phyloP scores from a whole-genome alignment of 2,888 invertebrate genomes.

The Melinaea marsaeus region DNA sequence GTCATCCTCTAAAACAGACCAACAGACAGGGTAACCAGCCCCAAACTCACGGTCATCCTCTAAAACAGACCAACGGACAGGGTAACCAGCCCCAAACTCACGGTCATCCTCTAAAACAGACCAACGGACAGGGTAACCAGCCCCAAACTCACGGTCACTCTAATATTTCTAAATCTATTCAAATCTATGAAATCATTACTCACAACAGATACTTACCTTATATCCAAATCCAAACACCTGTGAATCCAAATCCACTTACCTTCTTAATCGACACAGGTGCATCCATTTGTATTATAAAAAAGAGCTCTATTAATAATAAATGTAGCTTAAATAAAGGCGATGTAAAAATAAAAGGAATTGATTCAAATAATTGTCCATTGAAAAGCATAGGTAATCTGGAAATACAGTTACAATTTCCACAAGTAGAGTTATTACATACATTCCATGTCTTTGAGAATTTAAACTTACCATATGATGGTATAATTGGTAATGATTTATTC shows the following conservation, averaged over 20 bases:
- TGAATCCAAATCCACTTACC: conserved; percentile 11
- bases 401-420: conserved; percentile 16
- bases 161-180: neutral
- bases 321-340: conserved; percentile 1
- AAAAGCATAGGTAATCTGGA: conserved; percentile 25
- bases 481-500: conserved; percentile 30
- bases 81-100: conserved; percentile 14
- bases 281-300: conserved; percentile 9
- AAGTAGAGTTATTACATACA: conserved; percentile 10
- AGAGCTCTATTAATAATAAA: neutral
- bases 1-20: neutral
- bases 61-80: conserved; percentile 7
- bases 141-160: conserved; percentile 9
- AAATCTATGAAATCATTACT: conserved; percentile 10
- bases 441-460: conserved; percentile 30
- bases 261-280: conserved; percentile 15
- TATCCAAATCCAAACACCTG: conserved; percentile 6
- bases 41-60: conserved; percentile 9
- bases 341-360: conserved; percentile 14
- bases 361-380: conserved; percentile 17
- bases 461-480: conserved; percentile 33
- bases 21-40: conserved; percentile 11
- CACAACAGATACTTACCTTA: conserved; percentile 14
- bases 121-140: conserved; percentile 9
- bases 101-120: neutral